These are phyloP conservation scores for Sus cebifrons DNA, from an alignment of 2,797 vertebrate genomes.

Conservation along the genomic window DNA sequence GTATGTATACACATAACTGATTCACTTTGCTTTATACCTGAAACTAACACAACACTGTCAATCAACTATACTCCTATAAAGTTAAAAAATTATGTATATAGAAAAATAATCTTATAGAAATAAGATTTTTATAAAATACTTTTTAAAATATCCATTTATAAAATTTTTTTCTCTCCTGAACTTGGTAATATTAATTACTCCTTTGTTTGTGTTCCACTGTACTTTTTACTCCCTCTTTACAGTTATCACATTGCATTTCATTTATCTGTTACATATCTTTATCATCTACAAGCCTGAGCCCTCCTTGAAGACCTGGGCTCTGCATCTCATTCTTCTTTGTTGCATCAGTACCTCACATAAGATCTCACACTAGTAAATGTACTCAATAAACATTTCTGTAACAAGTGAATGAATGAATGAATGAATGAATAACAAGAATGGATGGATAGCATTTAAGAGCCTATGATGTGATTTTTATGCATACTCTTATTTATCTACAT, in stretches of 20 bases:
- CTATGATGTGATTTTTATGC: not conserved
- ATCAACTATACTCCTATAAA: no score
- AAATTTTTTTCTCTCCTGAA: not conserved
- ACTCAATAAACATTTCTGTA: not conserved
- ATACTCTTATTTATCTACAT: not conserved
- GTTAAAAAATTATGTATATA: no score
- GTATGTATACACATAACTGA: no score
- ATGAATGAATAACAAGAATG: conserved; percentile 13
- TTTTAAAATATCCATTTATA: not conserved
- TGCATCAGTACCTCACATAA: not conserved
- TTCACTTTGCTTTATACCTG: no score
- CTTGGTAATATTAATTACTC: not conserved
- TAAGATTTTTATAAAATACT: no score
- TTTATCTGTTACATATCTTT: not conserved
- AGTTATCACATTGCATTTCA: not conserved
- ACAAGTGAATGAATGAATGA: not conserved
- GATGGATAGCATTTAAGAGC: not conserved
- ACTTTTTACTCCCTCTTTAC: not conserved
- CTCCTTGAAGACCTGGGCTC: not conserved
- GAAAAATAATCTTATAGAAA: not conserved
- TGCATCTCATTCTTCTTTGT: not conserved
- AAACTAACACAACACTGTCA: no score
- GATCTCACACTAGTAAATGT: not conserved
- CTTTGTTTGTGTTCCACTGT: not conserved
- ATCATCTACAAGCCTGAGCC: not conserved